These are phyloP conservation scores for Phoenicopterus ruber DNA, from an alignment of 2,113 vertebrate species.

Conservation along the genomic window DNA sequence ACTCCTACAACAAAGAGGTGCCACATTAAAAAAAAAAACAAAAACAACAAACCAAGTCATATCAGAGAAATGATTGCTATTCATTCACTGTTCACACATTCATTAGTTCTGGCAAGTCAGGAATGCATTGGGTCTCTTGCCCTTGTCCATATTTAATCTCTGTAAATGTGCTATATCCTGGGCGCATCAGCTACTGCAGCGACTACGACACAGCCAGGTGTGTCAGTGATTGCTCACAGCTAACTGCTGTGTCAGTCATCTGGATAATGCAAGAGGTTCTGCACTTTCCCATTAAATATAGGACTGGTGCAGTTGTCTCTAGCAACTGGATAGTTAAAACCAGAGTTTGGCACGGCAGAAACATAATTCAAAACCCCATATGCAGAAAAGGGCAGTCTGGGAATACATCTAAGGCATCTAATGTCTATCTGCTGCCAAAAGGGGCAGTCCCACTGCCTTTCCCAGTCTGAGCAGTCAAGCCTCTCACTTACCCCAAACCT, in stretches of 20 bases:
- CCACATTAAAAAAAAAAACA: not conserved
- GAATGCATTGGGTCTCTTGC: not conserved
- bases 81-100: not conserved
- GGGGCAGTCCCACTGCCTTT: not conserved
- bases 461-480: not conserved
- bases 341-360: not conserved
- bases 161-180: not conserved
- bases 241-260: not conserved
- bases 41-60: not conserved
- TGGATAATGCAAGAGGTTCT: not conserved
- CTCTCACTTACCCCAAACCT: not conserved
- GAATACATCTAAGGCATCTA: not conserved
- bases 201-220: not conserved
- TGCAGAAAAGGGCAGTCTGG: not conserved
- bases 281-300: not conserved
- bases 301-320: not conserved
- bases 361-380: not conserved
- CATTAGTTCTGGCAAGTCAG: not conserved
- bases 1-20: not conserved
- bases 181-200: not conserved
- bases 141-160: not conserved
- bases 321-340: not conserved
- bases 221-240: not conserved
- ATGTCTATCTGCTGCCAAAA: not conserved
- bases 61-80: not conserved